A percentile compares a stretch with the other conserved stretches of the same genome.
phyloP scores from a whole-genome alignment of 2,113 vertebrate species.

The Herpailurus yagouaroundi region DNA sequence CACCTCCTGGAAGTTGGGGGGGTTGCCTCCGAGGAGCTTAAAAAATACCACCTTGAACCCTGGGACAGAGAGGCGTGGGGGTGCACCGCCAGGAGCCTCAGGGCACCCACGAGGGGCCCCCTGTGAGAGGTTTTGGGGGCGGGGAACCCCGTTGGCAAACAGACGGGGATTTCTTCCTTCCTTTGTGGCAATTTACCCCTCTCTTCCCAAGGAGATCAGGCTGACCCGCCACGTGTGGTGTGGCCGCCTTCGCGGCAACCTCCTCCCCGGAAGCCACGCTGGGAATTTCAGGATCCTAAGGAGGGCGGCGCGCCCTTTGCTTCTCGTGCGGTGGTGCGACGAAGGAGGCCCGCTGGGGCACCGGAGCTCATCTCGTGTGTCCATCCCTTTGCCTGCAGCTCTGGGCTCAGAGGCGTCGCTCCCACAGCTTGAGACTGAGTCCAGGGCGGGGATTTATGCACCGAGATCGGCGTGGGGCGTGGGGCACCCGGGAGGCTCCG shows the following conservation, averaged over 20 bases:
- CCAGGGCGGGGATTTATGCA: not conserved
- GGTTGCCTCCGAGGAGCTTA: not conserved
- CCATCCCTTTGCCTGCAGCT: too few species aligned
- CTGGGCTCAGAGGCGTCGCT: not conserved
- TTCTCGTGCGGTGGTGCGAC: not conserved
- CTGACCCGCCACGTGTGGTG: too few species aligned
- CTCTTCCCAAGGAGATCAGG: not conserved
- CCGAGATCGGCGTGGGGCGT: too few species aligned
- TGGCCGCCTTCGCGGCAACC: too few species aligned
- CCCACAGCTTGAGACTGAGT: not conserved
- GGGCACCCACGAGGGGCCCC: not conserved
- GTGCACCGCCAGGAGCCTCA: too few species aligned
- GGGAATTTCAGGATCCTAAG: not conserved
- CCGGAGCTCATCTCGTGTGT: rapidly evolving
- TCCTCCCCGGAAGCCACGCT: not conserved
- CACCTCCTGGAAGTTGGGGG: not conserved
- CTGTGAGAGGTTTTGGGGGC: not conserved
- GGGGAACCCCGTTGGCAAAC: not conserved
- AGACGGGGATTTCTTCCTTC: not conserved
- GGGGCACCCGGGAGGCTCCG: too few species aligned
- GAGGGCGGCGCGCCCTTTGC: rapidly evolving
- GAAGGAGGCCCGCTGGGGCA: rapidly evolving
- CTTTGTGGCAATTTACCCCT: not conserved
- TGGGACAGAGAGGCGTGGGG: not conserved
- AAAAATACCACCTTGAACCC: not conserved